Conservation (phyloP, 2,888 invertebrate genomes). For the Aelia acuminata region DNA sequence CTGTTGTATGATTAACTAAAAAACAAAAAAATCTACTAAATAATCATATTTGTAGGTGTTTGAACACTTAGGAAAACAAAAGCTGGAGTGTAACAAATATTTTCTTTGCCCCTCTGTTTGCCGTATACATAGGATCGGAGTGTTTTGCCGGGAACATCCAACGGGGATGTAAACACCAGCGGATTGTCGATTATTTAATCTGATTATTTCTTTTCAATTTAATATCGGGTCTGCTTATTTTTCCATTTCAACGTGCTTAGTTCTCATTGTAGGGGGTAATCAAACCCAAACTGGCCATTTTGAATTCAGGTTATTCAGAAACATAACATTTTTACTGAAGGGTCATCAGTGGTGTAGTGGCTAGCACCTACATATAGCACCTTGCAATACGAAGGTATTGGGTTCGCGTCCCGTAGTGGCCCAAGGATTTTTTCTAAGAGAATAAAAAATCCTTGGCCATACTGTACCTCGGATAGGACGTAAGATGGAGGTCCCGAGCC, state of each 20-base stretch:
- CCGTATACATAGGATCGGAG: neutral
- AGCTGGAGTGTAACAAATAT: neutral
- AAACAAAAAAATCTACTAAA: neutral
- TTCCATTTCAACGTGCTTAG: neutral
- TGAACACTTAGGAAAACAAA: neutral
- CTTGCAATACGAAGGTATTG: no score
- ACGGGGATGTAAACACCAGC: neutral
- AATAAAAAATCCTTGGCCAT: no score
- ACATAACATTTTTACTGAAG: no score
- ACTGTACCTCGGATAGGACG: no score
- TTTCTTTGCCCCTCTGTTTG: neutral
- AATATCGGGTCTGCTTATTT: neutral
- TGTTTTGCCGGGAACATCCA: neutral
- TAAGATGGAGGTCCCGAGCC: no score
- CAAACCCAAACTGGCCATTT: no score
- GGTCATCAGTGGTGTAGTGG: no score
- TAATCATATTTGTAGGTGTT: neutral
- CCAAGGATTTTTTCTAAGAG: no score
- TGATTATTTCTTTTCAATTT: neutral
- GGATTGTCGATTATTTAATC: neutral
- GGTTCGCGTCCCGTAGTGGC: no score
- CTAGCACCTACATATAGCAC: no score
- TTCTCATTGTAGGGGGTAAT: no score
- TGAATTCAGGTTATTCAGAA: no score
- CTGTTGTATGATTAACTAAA: neutral